phyloP scores from a whole-genome alignment of 2,113 vertebrate species.

The Marmota monax region DNA sequence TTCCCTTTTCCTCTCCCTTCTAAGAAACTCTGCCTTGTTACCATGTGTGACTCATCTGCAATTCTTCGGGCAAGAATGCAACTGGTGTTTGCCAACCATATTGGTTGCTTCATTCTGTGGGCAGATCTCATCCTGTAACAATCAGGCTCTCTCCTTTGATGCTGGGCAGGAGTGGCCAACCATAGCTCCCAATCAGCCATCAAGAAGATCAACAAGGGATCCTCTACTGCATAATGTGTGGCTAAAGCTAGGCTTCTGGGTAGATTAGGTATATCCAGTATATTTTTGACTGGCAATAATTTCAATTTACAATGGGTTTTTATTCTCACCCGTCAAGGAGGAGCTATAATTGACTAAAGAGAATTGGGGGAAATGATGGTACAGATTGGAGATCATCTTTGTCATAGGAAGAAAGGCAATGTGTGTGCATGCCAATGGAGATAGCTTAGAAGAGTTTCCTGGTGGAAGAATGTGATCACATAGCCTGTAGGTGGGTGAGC shows the following conservation, averaged over 20 bases:
- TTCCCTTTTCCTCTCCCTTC: too few relatives aligned
- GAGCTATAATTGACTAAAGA: not conserved
- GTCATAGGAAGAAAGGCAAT: not conserved
- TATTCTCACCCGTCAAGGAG: not conserved
- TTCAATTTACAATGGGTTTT: not conserved
- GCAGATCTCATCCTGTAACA: too few relatives aligned
- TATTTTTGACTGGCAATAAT: not conserved
- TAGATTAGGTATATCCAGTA: not conserved
- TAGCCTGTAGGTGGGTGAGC: not conserved
- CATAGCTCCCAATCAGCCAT: not conserved
- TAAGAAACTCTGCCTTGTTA: too few relatives aligned
- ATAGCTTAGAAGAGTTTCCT: not conserved
- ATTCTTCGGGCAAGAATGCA: too few relatives aligned
- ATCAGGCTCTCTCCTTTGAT: not conserved
- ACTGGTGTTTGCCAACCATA: too few relatives aligned
- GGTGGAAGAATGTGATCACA: not conserved
- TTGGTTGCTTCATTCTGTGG: too few relatives aligned
- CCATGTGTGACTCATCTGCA: too few relatives aligned
- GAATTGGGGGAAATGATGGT: not conserved
- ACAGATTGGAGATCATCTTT: not conserved
- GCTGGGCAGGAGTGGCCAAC: not conserved
- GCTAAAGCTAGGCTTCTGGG: not conserved
- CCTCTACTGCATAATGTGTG: not conserved
- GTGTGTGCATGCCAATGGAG: not conserved
- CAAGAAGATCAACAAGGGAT: not conserved